Evolutionary conservation across 2,113 vertebrate species (phyloP), one percentile per base, ranked within the genome.

Genomic region (Podocnemis expansa): DNA sequence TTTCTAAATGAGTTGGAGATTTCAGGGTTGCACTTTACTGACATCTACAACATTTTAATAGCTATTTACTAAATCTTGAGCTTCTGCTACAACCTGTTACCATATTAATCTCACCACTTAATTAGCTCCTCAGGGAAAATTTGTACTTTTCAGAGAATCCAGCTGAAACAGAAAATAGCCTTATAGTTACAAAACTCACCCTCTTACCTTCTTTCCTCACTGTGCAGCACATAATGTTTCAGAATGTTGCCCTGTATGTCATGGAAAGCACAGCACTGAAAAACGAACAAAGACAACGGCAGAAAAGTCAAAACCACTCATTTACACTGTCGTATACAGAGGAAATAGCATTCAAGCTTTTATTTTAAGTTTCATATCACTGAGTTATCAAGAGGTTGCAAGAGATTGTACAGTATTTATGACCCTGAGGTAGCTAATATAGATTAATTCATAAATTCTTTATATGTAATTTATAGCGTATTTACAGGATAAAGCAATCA

Each of bases 71-170:
- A 54, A 93, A 94, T 92, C 91, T 91, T 86, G 84, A 93, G 89
- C 76, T 92, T 94, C 82, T 89, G 87, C 51, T 95, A 86, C 93
- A 97, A 89, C 67, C 95, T 90, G 95, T 92, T 93, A 82, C 95
- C 73, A 38, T 63, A 96, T 97, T 98, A 96, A 98, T 97, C 95
- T 96, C 91, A 83, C 56, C 88, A 92, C 94, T 84, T 98, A 98
- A 98, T 98, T 96, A 98, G 96, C 92, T 97, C 97, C 97, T 95
- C 80, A 49, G 95, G 95, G 97, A 97, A 97, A 97, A 95, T 1
- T 1, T 43, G 43, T 85, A 27, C 73, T 94, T 90, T 96, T 96
- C 80, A 80, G 93, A 94, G 89, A 85, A 94, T 87, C 38, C 60
- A 76, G 78, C 85, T 93, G 88, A 97, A 97, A 97, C 21, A 83